These are phyloP conservation scores for Drosophila bocki DNA, from an alignment of 1,140 invertebrate genomes.

Conservation along the genomic window DNA sequence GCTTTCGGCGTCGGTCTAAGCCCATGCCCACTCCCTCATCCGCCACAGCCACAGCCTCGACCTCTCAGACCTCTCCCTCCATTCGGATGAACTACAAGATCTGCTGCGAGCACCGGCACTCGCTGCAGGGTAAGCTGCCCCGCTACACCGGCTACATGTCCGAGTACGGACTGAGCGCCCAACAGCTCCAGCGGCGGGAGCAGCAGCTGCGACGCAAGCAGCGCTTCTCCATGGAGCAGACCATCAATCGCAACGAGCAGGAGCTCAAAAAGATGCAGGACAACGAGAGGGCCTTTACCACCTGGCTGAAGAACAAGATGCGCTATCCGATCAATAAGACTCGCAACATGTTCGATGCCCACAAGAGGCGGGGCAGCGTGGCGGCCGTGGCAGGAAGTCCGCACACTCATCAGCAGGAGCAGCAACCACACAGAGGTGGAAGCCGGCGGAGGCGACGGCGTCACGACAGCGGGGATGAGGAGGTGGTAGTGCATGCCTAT, in stretches of 20 bases:
- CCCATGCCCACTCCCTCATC: slow-evolving; percentile 40
- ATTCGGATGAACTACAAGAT: slow-evolving; percentile 79
- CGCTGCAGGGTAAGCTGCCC: slow-evolving; percentile 74
- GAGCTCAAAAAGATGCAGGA: slow-evolving; percentile 82
- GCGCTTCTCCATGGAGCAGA: slow-evolving; percentile 63
- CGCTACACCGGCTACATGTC: slow-evolving; percentile 82
- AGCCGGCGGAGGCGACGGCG: slow-evolving; percentile 13
- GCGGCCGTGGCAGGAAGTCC: slow-evolving; percentile 52
- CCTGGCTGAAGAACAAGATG: slow-evolving; percentile 84
- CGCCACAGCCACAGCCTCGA: slow-evolving; percentile 13
- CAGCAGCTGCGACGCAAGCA: slow-evolving; percentile 63
- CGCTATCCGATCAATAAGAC: slow-evolving; percentile 83
- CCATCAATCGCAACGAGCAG: slow-evolving; percentile 70
- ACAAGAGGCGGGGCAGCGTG: slow-evolving; percentile 55
- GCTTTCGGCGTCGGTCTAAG: slow-evolving; percentile 57
- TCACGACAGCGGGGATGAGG: slow-evolving; percentile 54
- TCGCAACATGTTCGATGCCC: slow-evolving; percentile 82
- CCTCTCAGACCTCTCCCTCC: slow-evolving; percentile 32
- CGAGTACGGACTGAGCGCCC: slow-evolving; percentile 78
- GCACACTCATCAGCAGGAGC: neutral
- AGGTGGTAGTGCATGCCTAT: slow-evolving; percentile 55
- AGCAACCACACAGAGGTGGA: slow-evolving; percentile 12
- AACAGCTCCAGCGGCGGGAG: slow-evolving; percentile 75
- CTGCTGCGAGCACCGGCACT: slow-evolving; percentile 80
- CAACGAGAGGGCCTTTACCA: slow-evolving; percentile 83